These are phyloP conservation scores for Salpingus planirostris DNA, from an alignment of 2,888 invertebrate genomes.

Conservation along the genomic window DNA sequence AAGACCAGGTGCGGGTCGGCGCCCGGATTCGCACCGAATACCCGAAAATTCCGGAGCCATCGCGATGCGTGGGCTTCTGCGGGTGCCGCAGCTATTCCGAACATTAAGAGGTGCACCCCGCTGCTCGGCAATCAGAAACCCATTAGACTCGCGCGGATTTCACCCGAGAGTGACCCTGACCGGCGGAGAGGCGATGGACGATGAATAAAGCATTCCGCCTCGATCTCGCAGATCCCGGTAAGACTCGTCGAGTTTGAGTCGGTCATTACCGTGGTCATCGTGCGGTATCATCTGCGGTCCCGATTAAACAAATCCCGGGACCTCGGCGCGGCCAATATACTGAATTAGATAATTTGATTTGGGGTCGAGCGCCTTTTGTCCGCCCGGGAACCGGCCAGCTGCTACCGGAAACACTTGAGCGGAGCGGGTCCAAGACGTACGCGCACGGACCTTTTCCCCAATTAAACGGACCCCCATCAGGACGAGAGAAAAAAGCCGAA, in stretches of 20 bases:
- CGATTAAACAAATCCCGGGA: constrained; percentile 38
- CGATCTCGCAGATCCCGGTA: too few species aligned
- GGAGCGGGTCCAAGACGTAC: constrained; percentile 19
- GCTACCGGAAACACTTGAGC: constrained; percentile 39
- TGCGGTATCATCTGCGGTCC: constrained; percentile 29
- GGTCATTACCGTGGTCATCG: too few species aligned
- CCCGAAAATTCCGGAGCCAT: too few species aligned
- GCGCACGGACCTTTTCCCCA: too few species aligned
- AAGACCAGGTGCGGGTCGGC: too few species aligned
- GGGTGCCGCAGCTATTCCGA: too few species aligned
- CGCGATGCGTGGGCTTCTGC: too few species aligned
- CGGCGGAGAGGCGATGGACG: constrained; percentile 26
- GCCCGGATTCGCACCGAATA: too few species aligned
- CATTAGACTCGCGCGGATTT: constrained; percentile 37
- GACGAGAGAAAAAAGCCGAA: neutral
- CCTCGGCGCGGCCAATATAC: constrained; percentile 36
- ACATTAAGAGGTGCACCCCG: constrained; percentile 25
- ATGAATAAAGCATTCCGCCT: constrained; percentile 25
- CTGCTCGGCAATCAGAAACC: constrained; percentile 36
- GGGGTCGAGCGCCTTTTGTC: constrained; percentile 42
- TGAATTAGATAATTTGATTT: constrained; percentile 44
- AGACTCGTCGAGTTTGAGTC: too few species aligned
- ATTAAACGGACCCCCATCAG: too few species aligned
- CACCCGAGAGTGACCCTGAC: constrained; percentile 32
- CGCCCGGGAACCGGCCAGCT: constrained; percentile 40